A percentile compares a stretch with the other conserved stretches of the same genome.
phyloP scores from a whole-genome alignment of 2,113 vertebrate genomes.

The Papio anubis region DNA sequence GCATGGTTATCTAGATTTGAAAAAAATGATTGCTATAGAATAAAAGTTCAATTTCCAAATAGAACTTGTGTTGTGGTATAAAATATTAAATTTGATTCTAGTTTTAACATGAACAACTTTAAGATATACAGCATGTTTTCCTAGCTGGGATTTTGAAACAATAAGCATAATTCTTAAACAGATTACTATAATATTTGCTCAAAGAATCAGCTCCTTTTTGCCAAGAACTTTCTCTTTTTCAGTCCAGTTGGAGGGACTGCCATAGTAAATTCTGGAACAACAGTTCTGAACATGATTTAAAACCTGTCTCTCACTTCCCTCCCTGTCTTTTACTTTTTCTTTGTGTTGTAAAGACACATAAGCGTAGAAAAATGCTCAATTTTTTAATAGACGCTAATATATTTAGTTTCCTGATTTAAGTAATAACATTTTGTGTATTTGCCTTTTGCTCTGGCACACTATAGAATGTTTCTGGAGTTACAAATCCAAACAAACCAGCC shows the following conservation, averaged over 20 bases:
- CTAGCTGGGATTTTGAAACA: conserved; percentile 69
- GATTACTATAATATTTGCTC: conserved; percentile 57
- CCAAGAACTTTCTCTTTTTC: conserved; percentile 63
- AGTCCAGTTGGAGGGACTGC: conserved; percentile 59
- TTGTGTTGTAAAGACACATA: conserved; percentile 52
- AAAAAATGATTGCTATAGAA: conserved; percentile 33
- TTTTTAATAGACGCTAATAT: conserved; percentile 68
- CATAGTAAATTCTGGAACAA: conserved; percentile 47
- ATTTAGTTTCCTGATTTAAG: conserved; percentile 79
- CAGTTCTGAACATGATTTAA: conserved; percentile 55
- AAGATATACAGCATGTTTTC: conserved; percentile 56
- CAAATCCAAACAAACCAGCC: conserved; percentile 80
- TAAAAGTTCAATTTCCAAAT: conserved; percentile 53
- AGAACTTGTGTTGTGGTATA: conserved; percentile 47
- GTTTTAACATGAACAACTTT: conserved; percentile 54
- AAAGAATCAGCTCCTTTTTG: conserved; percentile 57
- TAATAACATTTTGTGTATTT: conserved; percentile 73
- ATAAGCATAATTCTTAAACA: conserved; percentile 64
- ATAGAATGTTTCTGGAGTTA: conserved; percentile 76
- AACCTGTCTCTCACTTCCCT: conserved; percentile 39
- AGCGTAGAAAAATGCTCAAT: conserved; percentile 41
- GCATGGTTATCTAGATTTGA: conserved; percentile 30
- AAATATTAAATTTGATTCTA: conserved; percentile 57
- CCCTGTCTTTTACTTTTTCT: not conserved
- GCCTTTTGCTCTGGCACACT: conserved; percentile 60